Evolutionary conservation across 2,888 invertebrate species (phyloP), one percentile per base, ranked within the genome.

Genomic region (Leptopilina drosophilae): DNA sequence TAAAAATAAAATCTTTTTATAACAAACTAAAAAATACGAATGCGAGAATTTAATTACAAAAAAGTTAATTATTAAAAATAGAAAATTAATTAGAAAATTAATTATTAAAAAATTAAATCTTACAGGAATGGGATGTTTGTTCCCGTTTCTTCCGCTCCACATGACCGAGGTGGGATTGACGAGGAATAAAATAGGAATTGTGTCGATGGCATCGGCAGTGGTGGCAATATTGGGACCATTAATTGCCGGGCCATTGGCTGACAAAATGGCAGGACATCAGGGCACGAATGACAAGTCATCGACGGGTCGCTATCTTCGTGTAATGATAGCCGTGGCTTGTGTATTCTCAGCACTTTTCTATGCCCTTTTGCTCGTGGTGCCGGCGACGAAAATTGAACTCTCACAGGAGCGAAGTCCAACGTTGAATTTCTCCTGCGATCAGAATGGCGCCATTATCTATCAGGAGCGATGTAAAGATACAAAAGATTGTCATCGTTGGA

Each of bases 101-200:
- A 49, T 49, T 46, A 20, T 20, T 20, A 20, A 1, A 67, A 67
- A 11, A 42, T 49, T 49, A 20, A 20, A 15, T 49, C 80, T 89
- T 89, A 76, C 92, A 97, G 97, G 96, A 85, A 93, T 97, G 87
- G 96, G 97, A 84, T 95, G 96, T 86, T 93, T 98, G 83, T 95
- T 96, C 87, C 96, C 97, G 8, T 96, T 96, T 92, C 94, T 98
- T 82, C 95, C 96, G 20, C 93, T 96, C 80, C 97, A 96, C 92
- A 96, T 96, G 95, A 92, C 94, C 82, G 93, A 94, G 81, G 93
- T 95, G 83, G 97, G 97, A 1, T 91, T 98, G 84, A 95, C 95
- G 77, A 92, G 94, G 82, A 94, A 94, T 77, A 96, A 98, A 91
- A 94, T 95, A 53, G 94, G 96, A 26, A 93, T 95, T 79, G 95